Base-by-base conservation (phyloP, 2,888 invertebrate genomes). In the Microplitis manilae region DNA sequence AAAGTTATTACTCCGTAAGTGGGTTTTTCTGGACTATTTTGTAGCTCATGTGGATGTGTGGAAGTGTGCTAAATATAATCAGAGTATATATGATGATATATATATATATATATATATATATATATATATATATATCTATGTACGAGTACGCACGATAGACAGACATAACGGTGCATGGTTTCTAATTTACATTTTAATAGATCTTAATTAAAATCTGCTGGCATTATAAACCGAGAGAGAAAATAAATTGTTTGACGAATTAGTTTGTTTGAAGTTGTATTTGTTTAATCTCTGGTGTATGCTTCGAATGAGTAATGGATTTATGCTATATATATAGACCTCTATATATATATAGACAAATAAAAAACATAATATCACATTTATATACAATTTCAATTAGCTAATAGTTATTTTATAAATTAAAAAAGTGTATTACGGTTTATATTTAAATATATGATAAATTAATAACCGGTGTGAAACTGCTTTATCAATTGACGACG, bases 151-250 rank as follows among this genome's bases (percentile, higher is more conserved):
- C 38, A 61, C 40, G 39, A 40, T 15, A 72, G 71, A 62, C 39
- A 62, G 20, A 67, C 39, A 60, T 72, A 60, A 71, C 65, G 72
- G 59, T 79, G 82, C 85, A 83, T 77, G 80, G 76, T 62, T 70
- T 79, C 80, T 83, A 80, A 85, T 85, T 85, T 85, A 81, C 85
- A 85, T 85, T 85, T 85, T 85, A 85, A 85, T 85, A 83, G 85
- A 85, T 85, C 85, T 85, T 85, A 85, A 85, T 85, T 85, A 84
- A 85, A 85, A 85, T 85, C 85, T 85, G 80, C 80, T 65, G 76
- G 73, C 73, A 62, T 62, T 59, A 65, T 68, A 20, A 64, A n/a
- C 41, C 7, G 64, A 30, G 74, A 70, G 79, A 80, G 82, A 84
- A 30, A 30, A 30, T 84, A 81, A 84, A 84, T 84, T 80, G 76